A percentile compares a stretch with the other conserved stretches of the same genome.
Conservation (phyloP, 1,140 invertebrate species). For the Rhyzopertha dominica region DNA sequence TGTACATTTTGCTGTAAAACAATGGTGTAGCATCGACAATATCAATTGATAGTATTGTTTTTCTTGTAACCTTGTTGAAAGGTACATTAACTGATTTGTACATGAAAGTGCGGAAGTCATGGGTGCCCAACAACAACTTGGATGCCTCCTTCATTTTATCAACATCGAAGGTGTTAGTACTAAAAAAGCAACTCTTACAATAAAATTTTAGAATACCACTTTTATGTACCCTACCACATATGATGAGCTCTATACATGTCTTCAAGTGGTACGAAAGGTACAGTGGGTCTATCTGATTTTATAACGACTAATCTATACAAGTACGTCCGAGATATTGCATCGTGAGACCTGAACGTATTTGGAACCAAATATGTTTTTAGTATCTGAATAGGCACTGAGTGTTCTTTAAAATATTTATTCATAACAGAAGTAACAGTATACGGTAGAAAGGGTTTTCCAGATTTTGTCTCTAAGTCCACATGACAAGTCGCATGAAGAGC, state of each 20-base stretch:
- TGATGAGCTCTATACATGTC: slow-evolving; percentile 51
- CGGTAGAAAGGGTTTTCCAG: slow-evolving; percentile 48
- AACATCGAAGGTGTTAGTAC: slow-evolving; percentile 54
- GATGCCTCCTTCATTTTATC: slow-evolving; percentile 52
- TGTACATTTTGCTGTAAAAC: slow-evolving; percentile 23
- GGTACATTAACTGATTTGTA: slow-evolving; percentile 42
- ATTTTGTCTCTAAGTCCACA: slow-evolving; percentile 53
- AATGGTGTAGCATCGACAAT: slow-evolving; percentile 32
- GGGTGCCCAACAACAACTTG: slow-evolving; percentile 55
- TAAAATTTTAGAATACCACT: too few species aligned
- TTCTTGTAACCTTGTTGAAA: slow-evolving; percentile 43
- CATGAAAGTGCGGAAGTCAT: slow-evolving; percentile 67
- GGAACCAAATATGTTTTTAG: slow-evolving; percentile 52
- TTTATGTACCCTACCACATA: slow-evolving; percentile 41
- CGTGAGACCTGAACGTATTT: slow-evolving; percentile 55
- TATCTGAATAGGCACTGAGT: slow-evolving; percentile 52
- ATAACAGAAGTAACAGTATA: slow-evolving; percentile 45
- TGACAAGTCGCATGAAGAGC: slow-evolving; percentile 59
- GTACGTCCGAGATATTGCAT: slow-evolving; percentile 59
- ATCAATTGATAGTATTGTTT: slow-evolving; percentile 48
- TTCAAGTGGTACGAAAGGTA: slow-evolving; percentile 49
- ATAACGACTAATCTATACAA: slow-evolving; percentile 57
- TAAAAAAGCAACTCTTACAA: slow-evolving; percentile 40
- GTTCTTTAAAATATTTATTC: slow-evolving; percentile 55
- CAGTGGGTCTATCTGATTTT: slow-evolving; percentile 34